A percentile compares a stretch with the other conserved stretches of the same genome.
Evolutionary conservation across 2,113 vertebrate genomes (phyloP).

Genomic region (Crocuta crocuta): DNA sequence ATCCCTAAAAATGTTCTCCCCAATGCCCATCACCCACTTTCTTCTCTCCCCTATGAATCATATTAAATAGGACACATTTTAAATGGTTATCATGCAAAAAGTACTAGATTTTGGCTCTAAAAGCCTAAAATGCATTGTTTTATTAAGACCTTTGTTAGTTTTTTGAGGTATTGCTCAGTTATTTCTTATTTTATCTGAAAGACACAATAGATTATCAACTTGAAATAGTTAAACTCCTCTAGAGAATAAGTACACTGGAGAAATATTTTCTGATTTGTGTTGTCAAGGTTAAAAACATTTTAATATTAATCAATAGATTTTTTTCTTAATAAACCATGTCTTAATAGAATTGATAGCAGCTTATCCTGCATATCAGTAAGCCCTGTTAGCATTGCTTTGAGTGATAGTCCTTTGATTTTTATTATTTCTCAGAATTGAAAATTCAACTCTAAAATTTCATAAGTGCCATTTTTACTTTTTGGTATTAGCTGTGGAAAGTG

Average conservation of each 20-base stretch:
- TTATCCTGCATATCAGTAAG: not conserved
- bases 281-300: not conserved
- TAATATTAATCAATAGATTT: not conserved
- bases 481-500: not conserved
- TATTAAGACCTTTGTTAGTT: not conserved
- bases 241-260: not conserved
- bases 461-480: conserved; percentile 27
- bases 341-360: not conserved
- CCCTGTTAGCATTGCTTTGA: not conserved
- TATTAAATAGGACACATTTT: not conserved
- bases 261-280: not conserved
- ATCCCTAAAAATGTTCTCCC: too few relatives aligned
- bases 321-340: not conserved
- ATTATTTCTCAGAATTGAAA: conserved; percentile 1
- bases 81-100: not conserved
- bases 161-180: not conserved
- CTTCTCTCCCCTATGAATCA: not conserved
- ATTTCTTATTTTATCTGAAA: not conserved
- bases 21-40: too few relatives aligned
- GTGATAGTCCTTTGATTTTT: conserved; percentile 15
- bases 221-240: not conserved
- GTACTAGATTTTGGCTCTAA: not conserved
- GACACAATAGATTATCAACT: not conserved
- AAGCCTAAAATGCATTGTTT: not conserved
- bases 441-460: conserved; percentile 5